These are phyloP conservation scores for Syngnathus rostellatus DNA, from an alignment of 2,797 vertebrate genomes.

Conservation along the genomic window DNA sequence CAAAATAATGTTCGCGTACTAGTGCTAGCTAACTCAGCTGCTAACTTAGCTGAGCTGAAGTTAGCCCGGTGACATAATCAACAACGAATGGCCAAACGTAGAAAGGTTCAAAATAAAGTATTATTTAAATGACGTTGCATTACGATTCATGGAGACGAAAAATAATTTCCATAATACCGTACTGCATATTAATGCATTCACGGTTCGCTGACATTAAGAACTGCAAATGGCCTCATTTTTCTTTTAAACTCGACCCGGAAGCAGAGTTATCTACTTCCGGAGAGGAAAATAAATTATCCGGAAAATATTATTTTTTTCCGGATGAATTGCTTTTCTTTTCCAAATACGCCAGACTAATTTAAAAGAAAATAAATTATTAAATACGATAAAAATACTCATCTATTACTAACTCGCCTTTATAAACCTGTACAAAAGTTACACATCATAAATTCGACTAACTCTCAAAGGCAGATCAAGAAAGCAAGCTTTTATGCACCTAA, in stretches of 20 bases:
- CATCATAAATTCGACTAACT: background rate
- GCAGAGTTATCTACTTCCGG: fast-evolving
- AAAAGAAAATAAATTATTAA: background rate
- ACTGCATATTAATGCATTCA: background rate
- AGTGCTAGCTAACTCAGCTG: slow-evolving; percentile 16
- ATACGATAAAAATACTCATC: background rate
- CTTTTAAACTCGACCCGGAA: slow-evolving; percentile 53
- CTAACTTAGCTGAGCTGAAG: slow-evolving; percentile 31
- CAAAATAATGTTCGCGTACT: background rate
- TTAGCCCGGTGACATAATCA: slow-evolving; percentile 15
- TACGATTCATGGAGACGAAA: fast-evolving
- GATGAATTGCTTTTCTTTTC: background rate
- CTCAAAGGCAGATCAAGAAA: background rate
- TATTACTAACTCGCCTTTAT: background rate
- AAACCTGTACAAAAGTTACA: background rate
- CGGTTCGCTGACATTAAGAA: slow-evolving; percentile 50
- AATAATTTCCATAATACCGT: background rate
- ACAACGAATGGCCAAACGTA: background rate
- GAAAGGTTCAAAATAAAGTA: background rate
- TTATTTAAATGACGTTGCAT: fast-evolving
- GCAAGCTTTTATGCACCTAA: background rate
- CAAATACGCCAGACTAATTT: background rate
- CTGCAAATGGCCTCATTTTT: slow-evolving; percentile 43
- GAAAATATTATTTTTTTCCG: background rate
- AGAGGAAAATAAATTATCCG: no score